Conservation (phyloP, 2,888 invertebrate genomes). For the Adela reaumurella region DNA sequence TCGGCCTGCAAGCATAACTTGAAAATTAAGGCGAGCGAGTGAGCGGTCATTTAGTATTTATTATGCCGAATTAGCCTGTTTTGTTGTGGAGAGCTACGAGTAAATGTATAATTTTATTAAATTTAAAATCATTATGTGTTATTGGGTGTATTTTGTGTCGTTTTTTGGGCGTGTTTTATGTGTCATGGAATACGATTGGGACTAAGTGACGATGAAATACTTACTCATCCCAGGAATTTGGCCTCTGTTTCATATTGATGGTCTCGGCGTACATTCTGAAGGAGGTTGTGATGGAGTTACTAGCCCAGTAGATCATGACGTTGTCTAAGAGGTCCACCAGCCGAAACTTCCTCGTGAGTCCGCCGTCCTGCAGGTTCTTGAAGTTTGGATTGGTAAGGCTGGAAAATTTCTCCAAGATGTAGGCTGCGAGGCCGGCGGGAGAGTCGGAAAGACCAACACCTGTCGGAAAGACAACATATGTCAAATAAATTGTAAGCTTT, state of each 20-base stretch:
- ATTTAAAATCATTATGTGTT: too few species aligned
- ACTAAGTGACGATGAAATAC: too few species aligned
- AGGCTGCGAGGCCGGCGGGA: conserved; percentile 83
- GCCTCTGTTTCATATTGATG: conserved; percentile 23
- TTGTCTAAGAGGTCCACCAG: conserved; percentile 47
- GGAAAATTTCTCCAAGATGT: conserved; percentile 85
- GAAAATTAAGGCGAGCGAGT: too few species aligned
- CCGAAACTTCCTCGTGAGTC: conserved; percentile 45
- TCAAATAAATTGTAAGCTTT: too few species aligned
- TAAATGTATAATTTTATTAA: too few species aligned
- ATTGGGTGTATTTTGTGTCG: too few species aligned
- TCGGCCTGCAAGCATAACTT: too few species aligned
- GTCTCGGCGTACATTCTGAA: conserved; percentile 61
- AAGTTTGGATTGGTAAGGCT: conserved; percentile 60
- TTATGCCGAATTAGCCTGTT: too few species aligned
- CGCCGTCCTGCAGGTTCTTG: conserved; percentile 58
- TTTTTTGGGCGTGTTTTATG: too few species aligned
- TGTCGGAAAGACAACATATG: conserved; percentile 18
- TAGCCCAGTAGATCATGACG: conserved; percentile 54
- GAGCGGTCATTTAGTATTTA: too few species aligned
- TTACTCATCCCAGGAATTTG: conserved; percentile 25
- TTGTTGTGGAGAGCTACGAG: too few species aligned
- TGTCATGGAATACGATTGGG: too few species aligned
- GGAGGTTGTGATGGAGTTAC: conserved; percentile 43
- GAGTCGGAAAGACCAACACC: conserved; percentile 71